phyloP scores from a whole-genome alignment of 2,113 vertebrate genomes.

The Chaenogobius annularis region DNA sequence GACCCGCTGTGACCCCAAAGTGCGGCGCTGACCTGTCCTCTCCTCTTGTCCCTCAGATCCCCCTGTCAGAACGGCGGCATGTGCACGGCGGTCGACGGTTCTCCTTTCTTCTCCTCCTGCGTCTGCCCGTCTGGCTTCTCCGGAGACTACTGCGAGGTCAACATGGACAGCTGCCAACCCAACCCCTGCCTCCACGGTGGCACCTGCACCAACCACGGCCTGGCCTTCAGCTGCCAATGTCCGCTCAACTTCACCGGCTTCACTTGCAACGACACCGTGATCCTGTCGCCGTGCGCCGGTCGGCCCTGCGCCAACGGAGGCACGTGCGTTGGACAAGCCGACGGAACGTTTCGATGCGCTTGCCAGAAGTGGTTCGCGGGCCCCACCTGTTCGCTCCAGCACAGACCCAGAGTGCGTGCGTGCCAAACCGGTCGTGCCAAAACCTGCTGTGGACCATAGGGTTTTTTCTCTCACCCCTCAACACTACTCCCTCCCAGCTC shows the following conservation, averaged over 20 bases:
- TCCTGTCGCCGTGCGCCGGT: slow-evolving; percentile 70
- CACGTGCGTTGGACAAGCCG: slow-evolving; percentile 74
- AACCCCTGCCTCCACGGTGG: slow-evolving; percentile 88
- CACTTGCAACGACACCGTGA: slow-evolving; percentile 78
- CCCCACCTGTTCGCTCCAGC: slow-evolving; percentile 73
- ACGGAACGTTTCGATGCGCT: slow-evolving; percentile 81
- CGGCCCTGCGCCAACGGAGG: slow-evolving; percentile 84
- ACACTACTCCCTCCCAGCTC: slow-evolving; percentile 76
- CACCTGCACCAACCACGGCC: slow-evolving; percentile 80
- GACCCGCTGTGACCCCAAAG: not conserved
- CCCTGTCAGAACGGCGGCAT: slow-evolving; percentile 91
- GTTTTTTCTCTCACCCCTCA: slow-evolving; percentile 61
- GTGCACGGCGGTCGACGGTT: slow-evolving; percentile 79
- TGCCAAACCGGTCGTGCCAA: slow-evolving; percentile 45
- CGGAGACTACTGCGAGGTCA: slow-evolving; percentile 87
- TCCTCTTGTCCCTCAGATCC: slow-evolving; percentile 75
- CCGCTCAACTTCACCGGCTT: slow-evolving; percentile 80
- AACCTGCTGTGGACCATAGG: slow-evolving; percentile 52
- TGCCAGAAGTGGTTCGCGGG: slow-evolving; percentile 83
- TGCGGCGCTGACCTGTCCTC: slow-evolving; percentile 10
- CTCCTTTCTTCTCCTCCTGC: slow-evolving; percentile 80
- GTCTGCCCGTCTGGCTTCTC: slow-evolving; percentile 85
- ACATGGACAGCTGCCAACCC: slow-evolving; percentile 80
- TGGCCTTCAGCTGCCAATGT: slow-evolving; percentile 84
- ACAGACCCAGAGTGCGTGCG: slow-evolving; percentile 46